phyloP scores from a whole-genome alignment of 2,797 vertebrate genomes.

The Pelodytes ibericus region DNA sequence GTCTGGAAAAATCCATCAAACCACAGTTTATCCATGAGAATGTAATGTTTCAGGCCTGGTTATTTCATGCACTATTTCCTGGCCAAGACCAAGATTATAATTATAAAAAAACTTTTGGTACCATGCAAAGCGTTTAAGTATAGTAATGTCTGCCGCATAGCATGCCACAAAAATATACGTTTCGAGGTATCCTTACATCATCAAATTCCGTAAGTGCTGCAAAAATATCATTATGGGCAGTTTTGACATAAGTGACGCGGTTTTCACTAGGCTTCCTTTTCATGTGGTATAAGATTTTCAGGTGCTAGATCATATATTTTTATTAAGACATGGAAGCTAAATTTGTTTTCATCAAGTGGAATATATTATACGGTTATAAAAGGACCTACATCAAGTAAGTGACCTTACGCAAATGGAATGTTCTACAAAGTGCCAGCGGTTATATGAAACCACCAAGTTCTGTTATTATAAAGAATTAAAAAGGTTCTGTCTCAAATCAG shows the following conservation, averaged over 20 bases:
- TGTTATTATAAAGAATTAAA: background rate
- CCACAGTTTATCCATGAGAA: conserved; percentile 36
- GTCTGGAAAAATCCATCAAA: conserved; percentile 44
- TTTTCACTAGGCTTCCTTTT: conserved; percentile 34
- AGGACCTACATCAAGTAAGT: conserved; percentile 43
- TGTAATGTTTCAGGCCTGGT: conserved; percentile 13
- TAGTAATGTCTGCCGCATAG: conserved; percentile 1
- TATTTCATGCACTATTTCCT: conserved; percentile 35
- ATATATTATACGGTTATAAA: conserved; percentile 14
- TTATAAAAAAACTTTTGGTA: conserved; percentile 32
- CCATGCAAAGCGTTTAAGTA: conserved; percentile 19
- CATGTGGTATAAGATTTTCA: conserved; percentile 31
- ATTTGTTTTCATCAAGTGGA: conserved; percentile 18
- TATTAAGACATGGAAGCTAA: conserved; percentile 8
- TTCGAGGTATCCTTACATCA: conserved; percentile 42
- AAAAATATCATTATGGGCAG: conserved; percentile 48
- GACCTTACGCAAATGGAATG: conserved; percentile 31
- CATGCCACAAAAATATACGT: conserved; percentile 50
- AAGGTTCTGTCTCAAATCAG: background rate
- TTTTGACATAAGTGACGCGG: conserved; percentile 8
- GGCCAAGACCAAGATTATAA: conserved; percentile 33
- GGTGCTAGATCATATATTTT: conserved; percentile 24
- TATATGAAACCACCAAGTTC: background rate
- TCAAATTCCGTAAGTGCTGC: conserved; percentile 21
- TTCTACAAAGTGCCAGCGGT: background rate